Evolutionary conservation across 2,113 vertebrate genomes (phyloP), one percentile per base, ranked within the genome.

Genomic region (Nettapus auritus): DNA sequence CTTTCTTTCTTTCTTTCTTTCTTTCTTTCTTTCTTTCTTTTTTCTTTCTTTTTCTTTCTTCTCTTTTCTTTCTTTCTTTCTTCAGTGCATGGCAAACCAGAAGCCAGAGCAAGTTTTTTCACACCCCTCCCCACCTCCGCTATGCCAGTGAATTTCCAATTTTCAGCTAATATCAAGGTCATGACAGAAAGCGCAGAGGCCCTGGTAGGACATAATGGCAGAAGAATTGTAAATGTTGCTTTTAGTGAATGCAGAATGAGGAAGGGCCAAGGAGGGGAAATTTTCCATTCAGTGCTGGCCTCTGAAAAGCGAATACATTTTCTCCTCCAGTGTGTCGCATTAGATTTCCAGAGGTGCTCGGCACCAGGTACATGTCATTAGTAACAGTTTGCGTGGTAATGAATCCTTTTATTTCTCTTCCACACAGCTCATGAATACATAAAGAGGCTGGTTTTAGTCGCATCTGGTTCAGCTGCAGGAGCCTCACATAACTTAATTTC

Each of bases 281-380:
- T 98, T 98, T 99, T 98, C 98, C 98, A 99, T 98, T 98, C 97
- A 97, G 97, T 83, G 76, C 92, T 88, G 92, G 98, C 97, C 97
- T 94, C 96, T 48, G 95, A 94, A 97, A 93, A 95, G 96, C 94
- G 98, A 98, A 98, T 98, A 97, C 97, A 98, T 99, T 99, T 99
- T 99, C 98, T 98, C 98, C 98, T 95, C 93, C 97, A 98, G 98
- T 99, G 99, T 99, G 98, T 99, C 99, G 98, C 99, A 99, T 99
- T 99, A 98, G 98, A 99, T 99, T 99, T 99, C 98, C 98, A 98
- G 99, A 99, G 99, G 99, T 99, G 98, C 98, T 97, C 98, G 98
- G 99, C 98, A 98, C 98, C 99, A 99, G 99, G 99, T 99, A 99
- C 98, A 98, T 98, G 98, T 99, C 99, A 99, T 99, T 99, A 99